Base-by-base conservation (phyloP, 1,140 invertebrate species). In the Papilio polytes region DNA sequence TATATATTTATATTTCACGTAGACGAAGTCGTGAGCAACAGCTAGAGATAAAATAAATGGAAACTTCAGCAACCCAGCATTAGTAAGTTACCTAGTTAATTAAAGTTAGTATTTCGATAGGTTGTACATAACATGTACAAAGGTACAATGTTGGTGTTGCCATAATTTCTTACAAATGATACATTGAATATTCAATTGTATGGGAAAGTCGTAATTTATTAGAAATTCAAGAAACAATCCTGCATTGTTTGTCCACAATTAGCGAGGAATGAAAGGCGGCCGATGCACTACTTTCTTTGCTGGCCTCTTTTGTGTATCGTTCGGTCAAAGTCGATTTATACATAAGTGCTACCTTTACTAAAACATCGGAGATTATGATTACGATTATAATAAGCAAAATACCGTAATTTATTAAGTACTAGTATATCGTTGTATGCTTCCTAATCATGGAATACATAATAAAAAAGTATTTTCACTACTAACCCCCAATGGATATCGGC, bases 161-260 rank as follows among this genome's bases (percentile, higher is more conserved):
- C 63, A 15, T 70, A 70, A 31, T 13, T 31, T 70, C 63, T 31
- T 70, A 12, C 6, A 31, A 70, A 31, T 70, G 36, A 70, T 53
- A 76, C 46, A 51, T 76, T 78, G 22, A 63, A 3, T 78, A 59
- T 78, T 78, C 53, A 78, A 10, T 44, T 53, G 77, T 78, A 78
- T 46, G 77, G 46, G 77, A 78, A 78, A 78, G 77, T 78, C 56
- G 56, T 66, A 26, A 78, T 78, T 66, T 46, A 66, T 44, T 78
- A 46, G 77, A 78, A 78, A 78, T 63, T 76, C 46, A 51, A 66
- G 77, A 63, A 78, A 59, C 76, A 46, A 78, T 66, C 77, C 77
- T 22, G 77, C 56, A 66, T 78, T 78, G 77, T 78, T 78, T 66
- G 56, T 63, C 77, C 59, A 78, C 22, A 78, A 78, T 78, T 78